These are phyloP conservation scores for Peucedramus taeniatus DNA, from an alignment of 2,113 vertebrate species.

Conservation along the genomic window DNA sequence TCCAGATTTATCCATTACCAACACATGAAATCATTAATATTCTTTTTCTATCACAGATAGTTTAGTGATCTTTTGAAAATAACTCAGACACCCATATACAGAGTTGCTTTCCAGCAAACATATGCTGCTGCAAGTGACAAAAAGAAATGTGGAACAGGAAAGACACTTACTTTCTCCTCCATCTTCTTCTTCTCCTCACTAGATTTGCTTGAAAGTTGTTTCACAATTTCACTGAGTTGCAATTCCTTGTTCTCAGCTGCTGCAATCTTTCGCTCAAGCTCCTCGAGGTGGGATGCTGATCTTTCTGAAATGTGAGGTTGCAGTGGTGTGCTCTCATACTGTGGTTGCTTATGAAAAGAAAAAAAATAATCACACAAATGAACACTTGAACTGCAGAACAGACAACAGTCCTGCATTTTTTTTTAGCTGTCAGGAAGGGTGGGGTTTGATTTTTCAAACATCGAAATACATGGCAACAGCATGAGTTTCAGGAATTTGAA, in stretches of 20 bases:
- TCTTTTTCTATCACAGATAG: neutral
- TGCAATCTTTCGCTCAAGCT: constrained; percentile 81
- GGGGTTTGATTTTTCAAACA: neutral
- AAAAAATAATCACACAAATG: neutral
- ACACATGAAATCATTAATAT: neutral
- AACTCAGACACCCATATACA: neutral
- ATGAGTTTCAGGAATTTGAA: neutral
- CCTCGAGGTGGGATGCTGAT: constrained; percentile 71
- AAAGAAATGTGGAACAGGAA: neutral
- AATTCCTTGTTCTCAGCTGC: constrained; percentile 82
- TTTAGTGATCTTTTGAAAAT: neutral
- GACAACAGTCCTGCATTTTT: neutral
- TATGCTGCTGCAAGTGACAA: neutral
- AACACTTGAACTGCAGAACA: neutral
- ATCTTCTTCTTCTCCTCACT: constrained; percentile 90
- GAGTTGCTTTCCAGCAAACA: neutral
- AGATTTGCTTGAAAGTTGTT: constrained; percentile 83
- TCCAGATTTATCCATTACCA: neutral
- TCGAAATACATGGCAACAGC: neutral
- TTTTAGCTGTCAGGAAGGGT: neutral
- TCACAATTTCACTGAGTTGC: constrained; percentile 83
- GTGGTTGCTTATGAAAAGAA: constrained; percentile 52
- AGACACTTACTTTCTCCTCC: constrained; percentile 87
- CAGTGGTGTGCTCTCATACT: constrained; percentile 63
- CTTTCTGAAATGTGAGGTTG: constrained; percentile 66